These are phyloP conservation scores for Microctenopoma steveboyesi DNA, from an alignment of 2,797 vertebrate genomes.

Conservation along the genomic window DNA sequence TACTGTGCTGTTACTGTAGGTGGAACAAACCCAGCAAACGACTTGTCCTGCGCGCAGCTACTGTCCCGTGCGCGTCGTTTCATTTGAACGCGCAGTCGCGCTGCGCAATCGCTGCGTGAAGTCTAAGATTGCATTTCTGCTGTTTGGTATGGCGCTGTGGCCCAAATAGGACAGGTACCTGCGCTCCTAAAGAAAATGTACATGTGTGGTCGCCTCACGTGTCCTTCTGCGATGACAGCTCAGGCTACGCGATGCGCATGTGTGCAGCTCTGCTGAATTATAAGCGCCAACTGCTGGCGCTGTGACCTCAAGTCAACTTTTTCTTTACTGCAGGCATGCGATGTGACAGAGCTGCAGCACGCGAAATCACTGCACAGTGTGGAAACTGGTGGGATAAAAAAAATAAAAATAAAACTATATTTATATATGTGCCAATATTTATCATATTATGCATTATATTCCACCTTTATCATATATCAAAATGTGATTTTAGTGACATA, in stretches of 20 bases:
- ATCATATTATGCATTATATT: too few species aligned
- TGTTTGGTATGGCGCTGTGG: conserved; percentile 1
- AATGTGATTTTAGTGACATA: too few species aligned
- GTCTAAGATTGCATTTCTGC: background rate
- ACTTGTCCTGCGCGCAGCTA: background rate
- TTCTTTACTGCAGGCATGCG: conserved; percentile 54
- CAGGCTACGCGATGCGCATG: conserved; percentile 59
- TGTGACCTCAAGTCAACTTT: conserved; percentile 67
- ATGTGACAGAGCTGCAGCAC: conserved; percentile 4
- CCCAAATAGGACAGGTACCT: background rate
- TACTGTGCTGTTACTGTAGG: conserved; percentile 9
- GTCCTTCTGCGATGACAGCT: conserved; percentile 64
- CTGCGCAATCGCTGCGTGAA: too few species aligned
- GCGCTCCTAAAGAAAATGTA: conserved; percentile 40
- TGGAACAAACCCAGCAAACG: background rate
- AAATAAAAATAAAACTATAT: too few species aligned
- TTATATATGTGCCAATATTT: too few species aligned
- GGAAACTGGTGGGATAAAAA: background rate
- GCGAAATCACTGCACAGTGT: conserved; percentile 8
- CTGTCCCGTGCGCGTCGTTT: background rate
- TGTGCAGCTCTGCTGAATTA: conserved; percentile 52
- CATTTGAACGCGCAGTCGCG: background rate
- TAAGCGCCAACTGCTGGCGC: conserved; percentile 66
- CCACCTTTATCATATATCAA: too few species aligned
- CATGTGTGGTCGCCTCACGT: conserved; percentile 71